Percentiles rank a stretch among this genome's conserved stretches.
These are phyloP conservation scores for Macrophya alboannulata DNA, from an alignment of 2,888 invertebrate genomes.

Conservation along the genomic window DNA sequence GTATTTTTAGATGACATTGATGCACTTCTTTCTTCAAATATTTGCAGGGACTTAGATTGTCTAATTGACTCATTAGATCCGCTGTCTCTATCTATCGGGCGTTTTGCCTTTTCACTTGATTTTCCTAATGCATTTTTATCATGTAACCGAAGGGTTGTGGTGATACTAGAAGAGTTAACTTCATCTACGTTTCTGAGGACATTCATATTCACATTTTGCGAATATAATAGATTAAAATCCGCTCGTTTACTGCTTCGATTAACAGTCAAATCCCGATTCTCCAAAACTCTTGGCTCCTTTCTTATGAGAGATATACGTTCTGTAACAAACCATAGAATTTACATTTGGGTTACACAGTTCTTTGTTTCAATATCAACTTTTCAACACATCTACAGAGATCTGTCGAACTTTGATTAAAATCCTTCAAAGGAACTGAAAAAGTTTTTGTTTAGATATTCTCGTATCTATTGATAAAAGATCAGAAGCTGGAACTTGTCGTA, in stretches of 20 bases:
- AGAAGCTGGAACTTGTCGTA: background rate
- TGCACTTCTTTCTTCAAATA: conserved; percentile 1
- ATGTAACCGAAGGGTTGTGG: background rate
- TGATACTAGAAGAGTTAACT: background rate
- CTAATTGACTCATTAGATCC: background rate
- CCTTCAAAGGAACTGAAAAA: background rate
- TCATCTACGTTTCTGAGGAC: background rate
- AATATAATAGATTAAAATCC: background rate
- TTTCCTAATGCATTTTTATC: background rate
- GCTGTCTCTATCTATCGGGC: background rate
- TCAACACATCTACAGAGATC: background rate
- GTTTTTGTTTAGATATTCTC: background rate
- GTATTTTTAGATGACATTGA: background rate
- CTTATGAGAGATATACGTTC: background rate
- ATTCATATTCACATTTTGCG: background rate
- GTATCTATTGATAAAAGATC: background rate
- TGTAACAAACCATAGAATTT: background rate
- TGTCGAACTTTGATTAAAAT: background rate
- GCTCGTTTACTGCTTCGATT: background rate
- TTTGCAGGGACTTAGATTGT: background rate
- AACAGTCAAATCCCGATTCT: background rate
- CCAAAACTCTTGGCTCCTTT: background rate
- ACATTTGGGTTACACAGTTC: background rate
- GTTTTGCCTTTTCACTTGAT: background rate
- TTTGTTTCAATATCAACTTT: background rate